Evolutionary conservation across 1,140 invertebrate genomes (phyloP).

Genomic region (Aphelenchoides fujianensis): DNA sequence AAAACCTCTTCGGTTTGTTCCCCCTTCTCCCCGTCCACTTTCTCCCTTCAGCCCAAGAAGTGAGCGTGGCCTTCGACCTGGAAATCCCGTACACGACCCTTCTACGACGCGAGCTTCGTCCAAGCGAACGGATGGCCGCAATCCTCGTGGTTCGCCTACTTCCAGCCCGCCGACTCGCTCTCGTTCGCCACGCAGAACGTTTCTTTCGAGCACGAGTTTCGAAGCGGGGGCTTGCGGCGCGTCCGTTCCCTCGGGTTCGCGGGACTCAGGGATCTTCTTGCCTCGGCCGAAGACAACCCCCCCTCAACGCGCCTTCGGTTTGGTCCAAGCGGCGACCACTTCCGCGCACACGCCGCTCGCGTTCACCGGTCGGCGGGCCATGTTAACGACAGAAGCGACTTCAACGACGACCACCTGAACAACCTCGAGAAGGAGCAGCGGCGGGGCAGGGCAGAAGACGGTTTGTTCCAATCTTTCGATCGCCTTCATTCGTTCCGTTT

Average conservation of each 20-base stretch:
- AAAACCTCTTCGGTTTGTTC: no score
- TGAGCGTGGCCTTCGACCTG: neutral
- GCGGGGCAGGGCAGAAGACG: no score
- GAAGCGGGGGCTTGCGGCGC: neutral
- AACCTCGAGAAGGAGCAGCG: no score
- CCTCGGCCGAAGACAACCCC: neutral
- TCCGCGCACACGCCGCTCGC: neutral
- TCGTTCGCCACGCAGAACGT: neutral
- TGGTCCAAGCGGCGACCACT: neutral
- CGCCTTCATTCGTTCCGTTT: no score
- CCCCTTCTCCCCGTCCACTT: no score
- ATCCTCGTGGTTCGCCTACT: neutral
- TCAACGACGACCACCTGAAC: no score
- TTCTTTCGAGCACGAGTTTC: neutral
- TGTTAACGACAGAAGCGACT: no score
- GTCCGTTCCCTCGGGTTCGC: no score
- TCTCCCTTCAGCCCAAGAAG: neutral
- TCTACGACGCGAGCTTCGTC: neutral
- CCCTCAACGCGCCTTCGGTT: neutral
- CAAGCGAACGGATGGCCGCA: neutral
- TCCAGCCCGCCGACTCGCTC: neutral
- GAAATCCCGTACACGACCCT: neutral
- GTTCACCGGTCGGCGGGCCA: neutral
- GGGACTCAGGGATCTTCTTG: neutral
- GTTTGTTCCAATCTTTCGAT: no score